A percentile compares a stretch with the other conserved stretches of the same genome.
phyloP scores from a whole-genome alignment of 2,113 vertebrate genomes.

The Toxostoma redivivum region DNA sequence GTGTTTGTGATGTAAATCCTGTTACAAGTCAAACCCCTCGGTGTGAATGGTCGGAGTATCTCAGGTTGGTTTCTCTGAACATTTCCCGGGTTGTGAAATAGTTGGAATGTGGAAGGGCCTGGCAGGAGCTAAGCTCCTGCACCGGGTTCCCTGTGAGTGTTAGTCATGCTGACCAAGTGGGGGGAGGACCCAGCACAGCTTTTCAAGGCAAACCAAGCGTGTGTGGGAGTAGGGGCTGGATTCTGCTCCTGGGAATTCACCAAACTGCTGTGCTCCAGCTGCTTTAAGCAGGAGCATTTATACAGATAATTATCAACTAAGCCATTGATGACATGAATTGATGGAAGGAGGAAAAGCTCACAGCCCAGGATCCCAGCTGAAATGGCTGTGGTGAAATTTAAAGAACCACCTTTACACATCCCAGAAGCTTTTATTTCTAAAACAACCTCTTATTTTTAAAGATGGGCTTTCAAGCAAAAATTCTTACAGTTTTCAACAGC shows the following conservation, averaged over 20 bases:
- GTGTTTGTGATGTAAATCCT: not conserved
- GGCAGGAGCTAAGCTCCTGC: not conserved
- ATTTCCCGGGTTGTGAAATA: not conserved
- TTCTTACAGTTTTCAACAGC: not conserved
- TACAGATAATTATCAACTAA: not conserved
- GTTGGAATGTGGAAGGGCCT: not conserved
- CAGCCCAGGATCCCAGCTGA: not conserved
- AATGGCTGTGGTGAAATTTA: not conserved
- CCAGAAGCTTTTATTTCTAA: not conserved
- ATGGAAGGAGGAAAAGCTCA: not conserved
- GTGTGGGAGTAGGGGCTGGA: not conserved
- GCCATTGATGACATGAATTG: not conserved
- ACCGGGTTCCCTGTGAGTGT: not conserved
- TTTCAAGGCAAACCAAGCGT: not conserved
- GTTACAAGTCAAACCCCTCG: not conserved
- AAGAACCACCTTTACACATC: not conserved
- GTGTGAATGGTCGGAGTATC: fast-evolving
- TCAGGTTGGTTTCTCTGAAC: fast-evolving
- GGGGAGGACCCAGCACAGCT: not conserved
- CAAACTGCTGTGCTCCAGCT: not conserved
- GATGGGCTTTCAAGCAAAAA: not conserved
- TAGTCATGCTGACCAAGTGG: not conserved
- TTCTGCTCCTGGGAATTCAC: not conserved
- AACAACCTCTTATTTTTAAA: not conserved
- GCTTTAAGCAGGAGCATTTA: not conserved